Percentiles rank a stretch among this genome's conserved stretches.
phyloP scores from a whole-genome alignment of 2,113 vertebrate genomes.

The Caretta caretta region DNA sequence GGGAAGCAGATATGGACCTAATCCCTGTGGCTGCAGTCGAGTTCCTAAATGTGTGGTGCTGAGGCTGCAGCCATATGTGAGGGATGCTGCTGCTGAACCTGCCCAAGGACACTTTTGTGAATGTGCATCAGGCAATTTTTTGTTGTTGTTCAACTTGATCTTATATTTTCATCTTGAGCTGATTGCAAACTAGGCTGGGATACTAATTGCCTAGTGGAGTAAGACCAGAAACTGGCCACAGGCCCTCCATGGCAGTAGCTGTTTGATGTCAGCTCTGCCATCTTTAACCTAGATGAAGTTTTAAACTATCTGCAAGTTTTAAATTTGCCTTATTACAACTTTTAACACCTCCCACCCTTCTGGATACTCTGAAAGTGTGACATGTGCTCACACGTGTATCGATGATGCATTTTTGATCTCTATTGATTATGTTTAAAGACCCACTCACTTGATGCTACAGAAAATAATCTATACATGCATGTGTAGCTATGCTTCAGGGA shows the following conservation, averaged over 20 bases:
- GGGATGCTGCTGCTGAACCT: neutral
- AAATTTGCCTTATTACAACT: neutral
- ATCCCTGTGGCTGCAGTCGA: rapidly evolving
- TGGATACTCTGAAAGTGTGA: constrained; percentile 48
- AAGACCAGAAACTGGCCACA: constrained; percentile 39
- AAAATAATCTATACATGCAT: constrained; percentile 33
- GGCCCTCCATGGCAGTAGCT: constrained; percentile 19
- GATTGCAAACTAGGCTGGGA: constrained; percentile 12
- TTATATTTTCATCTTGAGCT: constrained; percentile 35
- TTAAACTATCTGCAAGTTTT: constrained; percentile 40
- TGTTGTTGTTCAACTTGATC: neutral
- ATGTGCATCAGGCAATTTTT: neutral
- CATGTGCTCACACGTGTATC: constrained; percentile 44
- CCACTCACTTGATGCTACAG: constrained; percentile 48
- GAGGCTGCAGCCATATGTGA: rapidly evolving
- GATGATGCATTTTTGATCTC: constrained; percentile 62
- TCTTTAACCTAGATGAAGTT: constrained; percentile 13
- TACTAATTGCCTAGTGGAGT: rapidly evolving
- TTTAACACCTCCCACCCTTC: constrained; percentile 23
- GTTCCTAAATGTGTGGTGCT: rapidly evolving
- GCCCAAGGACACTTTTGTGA: neutral
- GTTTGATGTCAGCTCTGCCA: constrained; percentile 33
- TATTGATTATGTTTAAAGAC: constrained; percentile 59
- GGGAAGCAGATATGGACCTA: neutral
- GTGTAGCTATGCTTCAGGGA: neutral